Percentiles rank a stretch among this genome's conserved stretches.
Conservation (phyloP, 2,888 invertebrate genomes). For the Norana najaformis region DNA sequence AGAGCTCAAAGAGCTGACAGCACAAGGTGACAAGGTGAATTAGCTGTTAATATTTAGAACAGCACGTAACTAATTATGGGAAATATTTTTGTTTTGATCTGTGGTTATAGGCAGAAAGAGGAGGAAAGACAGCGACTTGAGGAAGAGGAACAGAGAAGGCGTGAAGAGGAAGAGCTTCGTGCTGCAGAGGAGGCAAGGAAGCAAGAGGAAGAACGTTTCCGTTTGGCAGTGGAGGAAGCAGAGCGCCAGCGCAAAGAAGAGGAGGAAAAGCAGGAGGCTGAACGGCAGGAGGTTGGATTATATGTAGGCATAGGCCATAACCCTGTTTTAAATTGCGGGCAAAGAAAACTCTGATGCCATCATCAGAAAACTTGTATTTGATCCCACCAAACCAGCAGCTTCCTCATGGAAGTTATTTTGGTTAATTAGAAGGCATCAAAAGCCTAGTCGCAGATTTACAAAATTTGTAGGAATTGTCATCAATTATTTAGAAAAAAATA, state of each 20-base stretch:
- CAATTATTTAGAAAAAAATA: not conserved
- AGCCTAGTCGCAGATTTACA: not conserved
- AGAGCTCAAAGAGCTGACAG: no score
- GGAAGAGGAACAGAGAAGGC: not conserved
- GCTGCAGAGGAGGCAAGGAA: not conserved
- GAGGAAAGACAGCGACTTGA: not conserved
- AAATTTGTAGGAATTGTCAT: not conserved
- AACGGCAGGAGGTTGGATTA: slow-evolving; percentile 14
- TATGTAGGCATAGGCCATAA: no score
- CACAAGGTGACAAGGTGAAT: no score
- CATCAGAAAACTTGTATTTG: not conserved
- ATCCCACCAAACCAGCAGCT: not conserved
- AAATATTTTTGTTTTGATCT: not conserved
- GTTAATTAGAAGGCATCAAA: not conserved
- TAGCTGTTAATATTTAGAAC: not conserved
- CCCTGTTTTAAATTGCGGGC: not conserved
- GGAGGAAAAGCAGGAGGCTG: not conserved
- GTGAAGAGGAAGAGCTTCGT: not conserved
- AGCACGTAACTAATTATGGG: not conserved
- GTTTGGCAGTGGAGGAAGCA: slow-evolving; percentile 17
- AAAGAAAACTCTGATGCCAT: not conserved
- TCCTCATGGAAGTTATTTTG: not conserved
- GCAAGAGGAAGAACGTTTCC: slow-evolving; percentile 16
- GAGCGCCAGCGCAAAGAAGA: slow-evolving; percentile 25
- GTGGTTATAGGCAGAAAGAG: not conserved